These are phyloP conservation scores for Geothlypis trichas DNA, from an alignment of 2,113 vertebrate species.

Conservation along the genomic window DNA sequence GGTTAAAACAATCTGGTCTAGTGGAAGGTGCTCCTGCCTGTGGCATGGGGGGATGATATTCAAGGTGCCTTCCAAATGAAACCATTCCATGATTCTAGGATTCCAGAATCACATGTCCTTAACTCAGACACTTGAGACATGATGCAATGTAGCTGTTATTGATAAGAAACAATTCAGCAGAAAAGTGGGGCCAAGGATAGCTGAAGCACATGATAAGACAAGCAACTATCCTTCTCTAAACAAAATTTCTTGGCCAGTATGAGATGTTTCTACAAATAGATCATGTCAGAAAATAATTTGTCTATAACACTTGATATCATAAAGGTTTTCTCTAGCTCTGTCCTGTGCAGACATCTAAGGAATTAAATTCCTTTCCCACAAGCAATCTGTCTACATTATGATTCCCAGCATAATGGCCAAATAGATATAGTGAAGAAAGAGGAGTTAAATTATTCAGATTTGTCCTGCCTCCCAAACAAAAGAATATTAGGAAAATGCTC, in stretches of 20 bases:
- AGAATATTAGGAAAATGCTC: background rate
- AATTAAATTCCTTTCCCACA: background rate
- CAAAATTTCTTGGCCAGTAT: slow-evolving; percentile 4
- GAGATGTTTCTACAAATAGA: slow-evolving; percentile 16
- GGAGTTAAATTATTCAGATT: background rate
- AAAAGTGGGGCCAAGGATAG: background rate
- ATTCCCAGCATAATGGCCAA: background rate
- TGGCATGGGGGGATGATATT: background rate
- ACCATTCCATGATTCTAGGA: background rate
- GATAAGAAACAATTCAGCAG: background rate
- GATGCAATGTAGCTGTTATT: background rate
- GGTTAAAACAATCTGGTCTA: background rate
- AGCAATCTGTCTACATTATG: background rate
- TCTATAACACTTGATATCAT: background rate
- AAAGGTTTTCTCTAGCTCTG: background rate
- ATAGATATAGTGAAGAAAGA: background rate
- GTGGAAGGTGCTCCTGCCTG: background rate
- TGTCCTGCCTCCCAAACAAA: background rate
- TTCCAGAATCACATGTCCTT: background rate
- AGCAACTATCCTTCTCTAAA: slow-evolving; percentile 21
- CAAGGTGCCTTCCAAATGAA: background rate
- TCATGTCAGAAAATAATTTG: slow-evolving; percentile 2
- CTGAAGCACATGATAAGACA: background rate
- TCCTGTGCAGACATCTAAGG: background rate
- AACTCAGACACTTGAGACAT: background rate